phyloP scores from a whole-genome alignment of 2,113 vertebrate genomes.

The Fulica atra region DNA sequence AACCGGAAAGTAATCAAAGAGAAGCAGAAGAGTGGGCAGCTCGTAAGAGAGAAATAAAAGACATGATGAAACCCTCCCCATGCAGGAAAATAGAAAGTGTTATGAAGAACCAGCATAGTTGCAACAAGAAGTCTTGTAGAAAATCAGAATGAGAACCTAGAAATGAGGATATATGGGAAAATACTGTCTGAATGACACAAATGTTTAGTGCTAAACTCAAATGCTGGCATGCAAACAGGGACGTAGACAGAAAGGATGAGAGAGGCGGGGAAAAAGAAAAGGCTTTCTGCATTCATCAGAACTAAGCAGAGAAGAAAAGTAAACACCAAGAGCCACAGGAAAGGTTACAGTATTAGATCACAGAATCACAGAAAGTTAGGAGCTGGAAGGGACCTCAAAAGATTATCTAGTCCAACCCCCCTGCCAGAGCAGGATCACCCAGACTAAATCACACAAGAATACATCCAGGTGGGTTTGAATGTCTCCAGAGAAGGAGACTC shows the following conservation, averaged over 20 bases:
- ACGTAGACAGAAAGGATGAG: not conserved
- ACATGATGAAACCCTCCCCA: not conserved
- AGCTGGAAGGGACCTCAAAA: too few relatives aligned
- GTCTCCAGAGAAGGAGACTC: too few relatives aligned
- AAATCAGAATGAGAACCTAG: not conserved
- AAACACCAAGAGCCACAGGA: not conserved
- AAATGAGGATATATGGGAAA: not conserved
- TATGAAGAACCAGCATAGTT: not conserved
- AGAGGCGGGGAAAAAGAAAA: not conserved
- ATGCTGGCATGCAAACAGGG: not conserved
- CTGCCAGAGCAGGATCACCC: too few relatives aligned
- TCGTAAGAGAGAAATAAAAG: not conserved
- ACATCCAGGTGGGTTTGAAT: too few relatives aligned
- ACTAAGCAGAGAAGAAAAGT: not conserved
- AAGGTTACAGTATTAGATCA: not conserved
- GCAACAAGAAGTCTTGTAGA: not conserved
- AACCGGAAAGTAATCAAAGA: not conserved
- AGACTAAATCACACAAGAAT: too few relatives aligned
- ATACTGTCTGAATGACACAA: not conserved
- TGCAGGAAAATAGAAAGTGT: not conserved
- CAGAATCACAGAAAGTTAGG: too few relatives aligned
- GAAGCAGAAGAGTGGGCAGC: constrained; percentile 4
- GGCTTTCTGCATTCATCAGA: not conserved
- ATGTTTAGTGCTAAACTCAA: not conserved
- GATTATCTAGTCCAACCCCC: too few relatives aligned